Conservation (phyloP, 2,888 invertebrate species). For the Hecatera dysodea region DNA sequence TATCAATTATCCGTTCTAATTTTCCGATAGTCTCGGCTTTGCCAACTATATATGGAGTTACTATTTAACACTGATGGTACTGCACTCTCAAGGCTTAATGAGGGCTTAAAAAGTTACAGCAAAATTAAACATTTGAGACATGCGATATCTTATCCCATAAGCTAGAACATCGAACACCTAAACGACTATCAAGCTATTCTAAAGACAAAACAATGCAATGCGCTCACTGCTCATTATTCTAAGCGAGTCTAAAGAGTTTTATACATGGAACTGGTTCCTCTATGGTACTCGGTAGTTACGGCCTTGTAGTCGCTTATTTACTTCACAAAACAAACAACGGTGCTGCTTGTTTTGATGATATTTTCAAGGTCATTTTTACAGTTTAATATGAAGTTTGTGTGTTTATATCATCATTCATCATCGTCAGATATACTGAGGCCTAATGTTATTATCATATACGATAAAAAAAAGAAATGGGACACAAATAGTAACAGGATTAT, state of each 20-base stretch:
- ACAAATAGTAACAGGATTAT: background rate
- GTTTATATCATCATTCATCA: background rate
- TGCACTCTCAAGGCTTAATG: background rate
- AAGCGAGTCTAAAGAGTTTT: slow-evolving; percentile 28
- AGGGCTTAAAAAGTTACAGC: background rate
- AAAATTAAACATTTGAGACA: background rate
- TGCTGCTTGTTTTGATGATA: slow-evolving; percentile 8
- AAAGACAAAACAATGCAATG: slow-evolving; percentile 55
- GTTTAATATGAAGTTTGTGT: background rate
- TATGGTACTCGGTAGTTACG: slow-evolving; percentile 20
- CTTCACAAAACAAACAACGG: background rate
- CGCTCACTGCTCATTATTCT: slow-evolving; percentile 47
- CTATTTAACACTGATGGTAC: background rate
- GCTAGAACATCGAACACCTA: background rate
- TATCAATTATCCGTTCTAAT: slow-evolving; percentile 1
- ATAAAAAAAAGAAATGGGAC: no score
- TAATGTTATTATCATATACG: no score
- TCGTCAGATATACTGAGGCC: background rate
- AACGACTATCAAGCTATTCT: slow-evolving; percentile 8
- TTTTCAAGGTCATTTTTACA: slow-evolving; percentile 10
- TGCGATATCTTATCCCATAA: background rate
- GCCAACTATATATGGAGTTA: background rate
- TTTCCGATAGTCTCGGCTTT: slow-evolving; percentile 1
- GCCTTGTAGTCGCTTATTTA: slow-evolving; percentile 26
- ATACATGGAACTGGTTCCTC: slow-evolving; percentile 42